These are phyloP conservation scores for Platalea minor DNA, from an alignment of 2,797 vertebrate species.

Conservation along the genomic window DNA sequence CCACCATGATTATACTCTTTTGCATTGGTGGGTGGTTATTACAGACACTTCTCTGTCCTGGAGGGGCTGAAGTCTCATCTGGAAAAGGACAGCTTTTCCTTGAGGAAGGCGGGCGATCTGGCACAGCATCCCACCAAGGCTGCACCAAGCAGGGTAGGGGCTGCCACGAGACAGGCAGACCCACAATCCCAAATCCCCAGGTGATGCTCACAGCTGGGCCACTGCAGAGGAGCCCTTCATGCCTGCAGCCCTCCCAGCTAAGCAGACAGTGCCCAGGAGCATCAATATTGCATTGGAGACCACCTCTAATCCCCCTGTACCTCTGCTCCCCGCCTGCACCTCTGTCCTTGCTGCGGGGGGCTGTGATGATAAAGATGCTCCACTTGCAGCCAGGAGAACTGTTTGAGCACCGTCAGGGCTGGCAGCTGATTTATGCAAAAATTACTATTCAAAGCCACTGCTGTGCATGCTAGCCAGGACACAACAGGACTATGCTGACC, in stretches of 20 bases:
- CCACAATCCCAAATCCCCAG: background rate
- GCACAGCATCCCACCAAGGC: background rate
- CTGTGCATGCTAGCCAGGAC: background rate
- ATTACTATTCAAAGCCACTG: background rate
- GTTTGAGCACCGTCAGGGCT: accelerated
- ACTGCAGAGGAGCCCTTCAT: background rate
- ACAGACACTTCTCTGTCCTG: background rate
- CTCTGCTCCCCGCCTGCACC: background rate
- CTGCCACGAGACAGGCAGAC: background rate
- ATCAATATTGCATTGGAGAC: background rate
- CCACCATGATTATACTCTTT: background rate
- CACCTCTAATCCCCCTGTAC: background rate
- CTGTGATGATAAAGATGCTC: background rate
- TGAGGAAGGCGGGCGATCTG: background rate
- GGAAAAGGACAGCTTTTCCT: background rate
- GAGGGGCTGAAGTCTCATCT: background rate
- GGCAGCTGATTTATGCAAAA: background rate
- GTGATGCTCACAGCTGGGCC: background rate
- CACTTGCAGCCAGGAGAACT: background rate
- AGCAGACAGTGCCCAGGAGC: background rate
- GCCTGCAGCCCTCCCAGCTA: background rate
- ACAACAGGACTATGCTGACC: background rate
- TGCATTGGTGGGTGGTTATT: background rate
- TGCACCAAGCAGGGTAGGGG: background rate
- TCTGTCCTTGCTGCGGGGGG: accelerated